Percentiles rank a stretch among this genome's conserved stretches.
phyloP scores from a whole-genome alignment of 2,113 vertebrate species.

The Chionodraco myersi region DNA sequence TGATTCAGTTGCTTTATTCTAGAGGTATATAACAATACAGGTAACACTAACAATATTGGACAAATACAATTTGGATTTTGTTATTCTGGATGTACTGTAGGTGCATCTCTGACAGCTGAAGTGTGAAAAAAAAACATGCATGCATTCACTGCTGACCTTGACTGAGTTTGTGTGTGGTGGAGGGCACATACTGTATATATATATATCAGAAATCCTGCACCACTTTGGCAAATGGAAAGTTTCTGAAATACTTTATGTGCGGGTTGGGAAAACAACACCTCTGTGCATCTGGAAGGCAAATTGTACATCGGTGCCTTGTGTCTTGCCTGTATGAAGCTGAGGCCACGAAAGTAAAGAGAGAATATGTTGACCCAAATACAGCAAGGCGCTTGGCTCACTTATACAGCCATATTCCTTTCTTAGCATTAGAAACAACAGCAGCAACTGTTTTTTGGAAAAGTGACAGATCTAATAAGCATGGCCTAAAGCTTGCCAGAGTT shows the following conservation, averaged over 20 bases:
- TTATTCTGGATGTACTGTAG: background rate
- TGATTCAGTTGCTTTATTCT: background rate
- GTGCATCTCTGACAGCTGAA: background rate
- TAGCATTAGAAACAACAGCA: background rate
- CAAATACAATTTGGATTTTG: background rate
- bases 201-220: slow-evolving; percentile 19
- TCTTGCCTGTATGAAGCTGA: background rate
- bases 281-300: background rate
- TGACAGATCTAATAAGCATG: slow-evolving; percentile 38
- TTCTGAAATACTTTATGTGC: background rate
- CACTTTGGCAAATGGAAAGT: background rate
- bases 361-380: slow-evolving; percentile 22
- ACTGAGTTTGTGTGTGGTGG: background rate
- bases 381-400: background rate
- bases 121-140: background rate
- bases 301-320: slow-evolving; percentile 3
- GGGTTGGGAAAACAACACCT: background rate
- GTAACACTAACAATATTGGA: background rate
- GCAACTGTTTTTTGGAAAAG: slow-evolving; percentile 28
- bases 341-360: slow-evolving; percentile 12
- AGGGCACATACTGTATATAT: background rate
- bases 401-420: background rate
- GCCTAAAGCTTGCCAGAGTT: slow-evolving; percentile 43
- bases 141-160: slow-evolving; percentile 22
- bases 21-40: background rate